A percentile compares a stretch with the other conserved stretches of the same genome.
phyloP scores from a whole-genome alignment of 2,113 vertebrate species.

The Thymallus thymallus region DNA sequence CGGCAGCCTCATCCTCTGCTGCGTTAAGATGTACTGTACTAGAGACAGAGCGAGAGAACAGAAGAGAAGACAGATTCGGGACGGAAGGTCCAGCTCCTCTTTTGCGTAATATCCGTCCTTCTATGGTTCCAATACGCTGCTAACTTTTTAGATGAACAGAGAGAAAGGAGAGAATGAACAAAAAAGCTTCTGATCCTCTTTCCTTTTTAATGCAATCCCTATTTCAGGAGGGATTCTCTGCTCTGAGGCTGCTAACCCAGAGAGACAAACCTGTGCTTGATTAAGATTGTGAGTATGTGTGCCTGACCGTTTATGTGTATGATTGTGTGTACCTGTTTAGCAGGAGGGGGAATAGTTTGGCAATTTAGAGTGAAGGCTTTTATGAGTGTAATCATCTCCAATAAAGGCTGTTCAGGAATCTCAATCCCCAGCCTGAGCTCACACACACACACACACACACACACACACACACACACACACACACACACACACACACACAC shows the following conservation, averaged over 20 bases:
- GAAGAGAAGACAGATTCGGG: conserved; percentile 3
- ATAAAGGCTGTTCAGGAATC: conserved; percentile 68
- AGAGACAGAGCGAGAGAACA: conserved; percentile 1
- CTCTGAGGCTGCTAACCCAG: conserved; percentile 58
- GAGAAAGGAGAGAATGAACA: conserved; percentile 30
- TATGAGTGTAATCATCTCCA: conserved; percentile 75
- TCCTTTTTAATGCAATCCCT: conserved; percentile 1
- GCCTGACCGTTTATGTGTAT: neutral
- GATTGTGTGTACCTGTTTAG: conserved; percentile 4
- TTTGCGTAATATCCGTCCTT: no score
- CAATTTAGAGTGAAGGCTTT: conserved; percentile 74
- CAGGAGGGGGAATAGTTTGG: conserved; percentile 23
- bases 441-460: conserved; percentile 13
- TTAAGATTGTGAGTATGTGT: conserved; percentile 57
- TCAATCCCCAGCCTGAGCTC: conserved; percentile 35
- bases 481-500: conserved; percentile 13
- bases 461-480: conserved; percentile 15
- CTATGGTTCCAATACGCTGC: no score
- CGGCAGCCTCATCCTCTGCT: conserved; percentile 56
- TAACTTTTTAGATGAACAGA: neutral
- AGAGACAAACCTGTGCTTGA: conserved; percentile 69
- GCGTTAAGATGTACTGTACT: conserved; percentile 51
- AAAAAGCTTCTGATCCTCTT: conserved; percentile 42
- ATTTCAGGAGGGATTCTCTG: conserved; percentile 21
- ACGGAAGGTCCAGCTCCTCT: neutral